Evolutionary conservation across 2,113 vertebrate genomes (phyloP).

Genomic region (Hemiprocne comata): DNA sequence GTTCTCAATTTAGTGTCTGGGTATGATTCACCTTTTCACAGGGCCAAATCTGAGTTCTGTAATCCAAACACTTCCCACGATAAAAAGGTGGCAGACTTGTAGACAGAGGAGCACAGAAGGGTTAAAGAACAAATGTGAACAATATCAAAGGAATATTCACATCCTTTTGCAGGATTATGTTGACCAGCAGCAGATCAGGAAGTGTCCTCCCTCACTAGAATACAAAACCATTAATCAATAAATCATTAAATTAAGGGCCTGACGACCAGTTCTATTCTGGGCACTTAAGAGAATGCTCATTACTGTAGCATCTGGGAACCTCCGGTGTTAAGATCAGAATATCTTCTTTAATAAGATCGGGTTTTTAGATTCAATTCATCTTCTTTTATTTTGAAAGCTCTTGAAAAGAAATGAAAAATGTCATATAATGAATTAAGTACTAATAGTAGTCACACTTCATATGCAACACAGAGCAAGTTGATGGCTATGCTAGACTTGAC

Average conservation of each 20-base stretch:
- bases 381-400: constrained; percentile 44
- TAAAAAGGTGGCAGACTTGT: neutral
- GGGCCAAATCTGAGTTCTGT: neutral
- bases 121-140: neutral
- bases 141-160: constrained; percentile 5
- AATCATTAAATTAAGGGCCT: constrained; percentile 47
- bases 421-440: constrained; percentile 35
- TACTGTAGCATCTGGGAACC: neutral
- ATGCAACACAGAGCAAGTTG: neutral
- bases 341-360: neutral
- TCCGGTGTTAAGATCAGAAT: neutral
- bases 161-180: neutral
- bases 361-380: neutral
- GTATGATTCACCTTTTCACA: neutral
- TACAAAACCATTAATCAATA: constrained; percentile 40
- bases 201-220: neutral
- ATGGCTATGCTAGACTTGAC: neutral
- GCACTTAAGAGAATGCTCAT: constrained; percentile 32
- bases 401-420: constrained; percentile 24
- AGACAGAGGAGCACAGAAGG: neutral
- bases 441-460: constrained; percentile 29
- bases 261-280: neutral
- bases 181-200: constrained; percentile 25
- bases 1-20: neutral
- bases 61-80: neutral